Evolutionary conservation across 2,797 vertebrate species (phyloP).

Genomic region (Melanotaenia pygmaea): DNA sequence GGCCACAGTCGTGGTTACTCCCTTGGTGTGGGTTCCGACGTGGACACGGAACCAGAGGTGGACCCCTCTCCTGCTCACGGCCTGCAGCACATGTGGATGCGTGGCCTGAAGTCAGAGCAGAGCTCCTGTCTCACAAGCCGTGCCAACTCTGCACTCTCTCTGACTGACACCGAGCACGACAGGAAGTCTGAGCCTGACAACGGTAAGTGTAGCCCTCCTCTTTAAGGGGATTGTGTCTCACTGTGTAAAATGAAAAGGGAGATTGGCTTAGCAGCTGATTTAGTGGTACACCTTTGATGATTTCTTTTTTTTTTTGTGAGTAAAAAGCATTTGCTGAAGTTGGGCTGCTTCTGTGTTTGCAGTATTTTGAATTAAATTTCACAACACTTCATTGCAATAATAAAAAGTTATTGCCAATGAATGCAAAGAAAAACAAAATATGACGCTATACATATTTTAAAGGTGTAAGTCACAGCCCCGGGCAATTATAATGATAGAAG

Average conservation of each 20-base stretch:
- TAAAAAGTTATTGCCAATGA: conserved; percentile 13
- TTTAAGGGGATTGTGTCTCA: conserved; percentile 20
- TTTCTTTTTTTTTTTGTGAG: conserved; percentile 13
- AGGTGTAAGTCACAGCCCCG: conserved; percentile 52
- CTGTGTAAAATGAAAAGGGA: conserved; percentile 1
- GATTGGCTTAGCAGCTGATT: conserved; percentile 11
- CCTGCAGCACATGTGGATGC: conserved; percentile 94
- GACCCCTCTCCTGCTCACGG: conserved; percentile 91
- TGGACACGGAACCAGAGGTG: conserved; percentile 93
- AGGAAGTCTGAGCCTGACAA: conserved; percentile 96
- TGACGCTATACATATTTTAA: conserved; percentile 44
- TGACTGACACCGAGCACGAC: conserved; percentile 98
- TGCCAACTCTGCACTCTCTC: conserved; percentile 94
- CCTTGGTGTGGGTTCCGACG: conserved; percentile 90
- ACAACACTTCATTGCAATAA: conserved; percentile 25
- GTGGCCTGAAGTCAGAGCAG: conserved; percentile 94
- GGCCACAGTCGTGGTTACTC: conserved; percentile 87
- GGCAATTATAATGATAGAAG: conserved; percentile 56
- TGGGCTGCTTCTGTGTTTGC: conserved; percentile 1
- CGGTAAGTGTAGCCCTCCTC: conserved; percentile 82
- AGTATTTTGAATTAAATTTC: conserved; percentile 24
- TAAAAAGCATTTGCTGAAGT: conserved; percentile 11
- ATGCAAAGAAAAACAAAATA: conserved; percentile 52
- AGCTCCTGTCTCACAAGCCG: conserved; percentile 96
- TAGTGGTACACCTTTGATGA: conserved; percentile 29